These are phyloP conservation scores for Zaprionus inermis DNA, from an alignment of 1,140 invertebrate genomes.

Conservation along the genomic window DNA sequence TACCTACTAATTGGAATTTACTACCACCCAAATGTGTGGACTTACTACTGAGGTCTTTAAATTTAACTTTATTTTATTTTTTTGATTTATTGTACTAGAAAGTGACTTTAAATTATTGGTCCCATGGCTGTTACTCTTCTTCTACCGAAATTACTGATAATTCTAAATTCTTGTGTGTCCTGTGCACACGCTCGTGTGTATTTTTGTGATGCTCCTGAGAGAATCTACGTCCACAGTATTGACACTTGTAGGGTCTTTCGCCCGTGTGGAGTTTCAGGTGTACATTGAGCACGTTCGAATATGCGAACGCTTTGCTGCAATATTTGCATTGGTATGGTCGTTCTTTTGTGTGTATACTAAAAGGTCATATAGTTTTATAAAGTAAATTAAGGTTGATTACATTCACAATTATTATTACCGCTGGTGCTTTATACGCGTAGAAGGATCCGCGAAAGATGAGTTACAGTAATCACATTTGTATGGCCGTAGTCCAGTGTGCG, in stretches of 20 bases:
- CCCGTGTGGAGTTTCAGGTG: constrained; percentile 74
- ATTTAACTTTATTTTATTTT: not conserved
- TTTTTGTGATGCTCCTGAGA: constrained; percentile 74
- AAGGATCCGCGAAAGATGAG: constrained; percentile 88
- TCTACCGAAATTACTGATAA: constrained; percentile 11
- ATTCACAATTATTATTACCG: constrained; percentile 71
- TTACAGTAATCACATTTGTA: constrained; percentile 86
- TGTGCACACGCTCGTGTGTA: constrained; percentile 64
- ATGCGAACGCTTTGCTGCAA: constrained; percentile 70
- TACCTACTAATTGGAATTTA: not conserved
- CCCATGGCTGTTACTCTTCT: constrained; percentile 7
- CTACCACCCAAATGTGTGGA: not conserved
- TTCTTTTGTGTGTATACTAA: constrained; percentile 78
- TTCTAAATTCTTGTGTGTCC: constrained; percentile 5
- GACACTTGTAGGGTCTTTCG: constrained; percentile 65
- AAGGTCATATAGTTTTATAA: not conserved
- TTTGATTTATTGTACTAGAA: constrained; percentile 22
- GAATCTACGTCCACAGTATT: constrained; percentile 59
- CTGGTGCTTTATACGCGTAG: constrained; percentile 86
- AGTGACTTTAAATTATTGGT: constrained; percentile 11
- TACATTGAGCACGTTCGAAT: constrained; percentile 75
- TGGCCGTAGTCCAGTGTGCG: constrained; percentile 72
- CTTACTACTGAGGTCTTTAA: not conserved
- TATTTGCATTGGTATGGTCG: constrained; percentile 69
- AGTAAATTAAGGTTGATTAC: not conserved